Conservation (phyloP, 2,888 invertebrate genomes). For the Leptinotarsa juncta region DNA sequence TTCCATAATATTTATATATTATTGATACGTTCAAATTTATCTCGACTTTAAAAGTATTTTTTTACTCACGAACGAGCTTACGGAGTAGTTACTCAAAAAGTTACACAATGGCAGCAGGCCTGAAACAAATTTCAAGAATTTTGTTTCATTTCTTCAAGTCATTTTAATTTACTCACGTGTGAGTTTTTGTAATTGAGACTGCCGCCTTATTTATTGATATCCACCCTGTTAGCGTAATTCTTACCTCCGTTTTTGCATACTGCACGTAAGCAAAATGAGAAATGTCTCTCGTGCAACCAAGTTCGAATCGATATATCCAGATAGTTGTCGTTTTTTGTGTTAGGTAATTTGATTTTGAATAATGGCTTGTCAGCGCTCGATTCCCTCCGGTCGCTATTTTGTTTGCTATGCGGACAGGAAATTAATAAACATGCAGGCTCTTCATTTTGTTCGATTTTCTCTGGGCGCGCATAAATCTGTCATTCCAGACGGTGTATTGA, state of each 20-base stretch:
- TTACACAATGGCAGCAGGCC: too few relatives aligned
- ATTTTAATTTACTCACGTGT: too few relatives aligned
- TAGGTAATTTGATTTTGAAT: conserved; percentile 25
- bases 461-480: conserved; percentile 7
- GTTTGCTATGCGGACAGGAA: conserved; percentile 26
- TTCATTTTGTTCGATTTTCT: conserved; percentile 19
- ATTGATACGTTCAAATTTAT: too few relatives aligned
- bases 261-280: conserved; percentile 9
- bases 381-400: conserved; percentile 16
- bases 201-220: not conserved
- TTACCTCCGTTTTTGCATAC: conserved; percentile 7
- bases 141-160: too few relatives aligned
- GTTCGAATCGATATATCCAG: conserved; percentile 9
- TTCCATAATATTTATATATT: too few relatives aligned
- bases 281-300: conserved; percentile 4
- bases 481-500: not conserved
- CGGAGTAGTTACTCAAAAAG: too few relatives aligned
- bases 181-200: too few relatives aligned
- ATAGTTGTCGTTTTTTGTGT: conserved; percentile 15
- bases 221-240: not conserved
- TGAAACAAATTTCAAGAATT: too few relatives aligned
- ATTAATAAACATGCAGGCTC: conserved; percentile 20
- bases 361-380: conserved; percentile 23
- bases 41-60: too few relatives aligned
- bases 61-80: too few relatives aligned